Evolutionary conservation across 2,797 vertebrate species (phyloP), one percentile per base, ranked within the genome.

Genomic region (Falco columbarius): DNA sequence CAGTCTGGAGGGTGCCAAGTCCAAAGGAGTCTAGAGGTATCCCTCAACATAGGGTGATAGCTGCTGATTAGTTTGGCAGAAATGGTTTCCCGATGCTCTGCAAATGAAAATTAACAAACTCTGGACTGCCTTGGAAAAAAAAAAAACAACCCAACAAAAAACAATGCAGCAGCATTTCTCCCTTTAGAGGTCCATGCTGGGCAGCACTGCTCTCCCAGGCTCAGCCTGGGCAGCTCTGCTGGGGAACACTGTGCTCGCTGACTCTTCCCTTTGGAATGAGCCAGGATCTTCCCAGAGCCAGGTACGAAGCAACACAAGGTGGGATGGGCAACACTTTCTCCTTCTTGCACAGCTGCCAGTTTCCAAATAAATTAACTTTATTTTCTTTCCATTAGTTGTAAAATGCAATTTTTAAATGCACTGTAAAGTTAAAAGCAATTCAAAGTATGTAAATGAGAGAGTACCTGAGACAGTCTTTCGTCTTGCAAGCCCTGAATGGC

Each of bases 31-130:
- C 90, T 81, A 87, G 91, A 95, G 74, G 79, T 90, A 94, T 85
- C 73, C 93, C 90, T 97, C 88, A 89, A 79, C 90, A 91, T 55
- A 1, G 14, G 79, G 81, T 94, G 93, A 95, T 92, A 97, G 93
- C 94, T 96, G 82, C 92, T 94, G 92, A 96, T 95, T 80, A 96
- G 83, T 95, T 96, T 96, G 84, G 95, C 86, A 90, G 59, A 94
- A 97, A 81, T 22, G 23, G 51, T 96, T 97, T 97, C 93, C 95
- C 51, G 59, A 91, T 70, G 66, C 93, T 92, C 92, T 94, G 90
- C 90, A 95, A 95, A 94, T 52, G 36, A 87, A 97, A 97, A 97
- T 79, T 51, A 75, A 54, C 65, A 95, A 95, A 91, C 44, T 55
- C 58, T 2, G 24, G 47, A 8, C 67, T 71, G n/a, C 22, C 71